phyloP scores from a whole-genome alignment of 2,888 invertebrate species.

The Neoaliturus tenellus region DNA sequence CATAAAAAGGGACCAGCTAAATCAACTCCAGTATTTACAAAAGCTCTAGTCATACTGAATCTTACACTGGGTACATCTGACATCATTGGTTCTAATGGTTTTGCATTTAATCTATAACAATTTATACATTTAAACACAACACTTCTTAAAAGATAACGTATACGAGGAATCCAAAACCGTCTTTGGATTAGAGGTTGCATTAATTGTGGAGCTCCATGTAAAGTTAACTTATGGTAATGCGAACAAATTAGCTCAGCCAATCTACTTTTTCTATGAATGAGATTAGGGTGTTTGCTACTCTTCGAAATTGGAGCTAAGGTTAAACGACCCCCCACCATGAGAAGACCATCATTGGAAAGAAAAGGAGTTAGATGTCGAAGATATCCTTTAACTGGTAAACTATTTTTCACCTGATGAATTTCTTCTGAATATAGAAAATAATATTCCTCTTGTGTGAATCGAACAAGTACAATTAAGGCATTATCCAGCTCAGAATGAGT shows the following conservation, averaged over 20 bases:
- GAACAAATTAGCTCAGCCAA: constrained; percentile 1
- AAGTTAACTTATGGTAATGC: constrained; percentile 4
- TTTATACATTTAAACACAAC: background rate
- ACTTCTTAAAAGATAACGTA: background rate
- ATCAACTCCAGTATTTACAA: constrained; percentile 12
- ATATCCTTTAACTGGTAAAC: too few species aligned
- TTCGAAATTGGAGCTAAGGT: background rate
- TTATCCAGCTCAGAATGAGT: background rate
- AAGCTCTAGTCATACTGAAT: background rate
- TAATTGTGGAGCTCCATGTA: background rate
- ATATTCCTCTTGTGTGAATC: background rate
- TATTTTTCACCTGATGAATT: too few species aligned
- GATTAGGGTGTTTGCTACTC: background rate
- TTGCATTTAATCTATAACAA: constrained; percentile 11
- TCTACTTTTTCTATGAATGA: background rate
- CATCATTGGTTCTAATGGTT: constrained; percentile 11
- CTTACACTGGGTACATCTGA: background rate
- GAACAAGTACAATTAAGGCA: background rate
- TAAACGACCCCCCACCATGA: constrained; percentile 6
- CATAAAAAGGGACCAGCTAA: constrained; percentile 15
- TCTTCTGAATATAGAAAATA: too few species aligned
- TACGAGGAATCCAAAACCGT: constrained; percentile 8
- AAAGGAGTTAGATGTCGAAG: background rate
- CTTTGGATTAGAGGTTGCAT: background rate
- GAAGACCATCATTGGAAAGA: background rate